phyloP scores from a whole-genome alignment of 1,140 invertebrate genomes.

The Paraescarpia echinospica region DNA sequence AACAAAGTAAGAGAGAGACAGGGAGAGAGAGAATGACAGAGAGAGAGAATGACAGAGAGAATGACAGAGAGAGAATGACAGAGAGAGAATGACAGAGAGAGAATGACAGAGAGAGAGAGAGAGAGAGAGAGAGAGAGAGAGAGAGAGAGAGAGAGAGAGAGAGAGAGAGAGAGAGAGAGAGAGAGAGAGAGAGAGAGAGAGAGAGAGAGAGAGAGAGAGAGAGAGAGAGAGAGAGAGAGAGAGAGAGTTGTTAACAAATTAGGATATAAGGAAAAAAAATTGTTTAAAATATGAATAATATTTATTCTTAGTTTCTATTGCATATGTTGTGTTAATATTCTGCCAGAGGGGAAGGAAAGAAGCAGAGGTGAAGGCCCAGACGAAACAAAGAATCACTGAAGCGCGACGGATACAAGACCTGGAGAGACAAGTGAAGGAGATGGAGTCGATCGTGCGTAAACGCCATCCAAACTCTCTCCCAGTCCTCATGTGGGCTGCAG shows the following conservation, averaged over 20 bases:
- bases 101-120: no score
- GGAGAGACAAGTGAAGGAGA: slow-evolving; percentile 56
- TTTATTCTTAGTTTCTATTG: neutral
- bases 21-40: no score
- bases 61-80: no score
- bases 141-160: no score
- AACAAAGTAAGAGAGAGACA: no score
- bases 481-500: slow-evolving; percentile 52
- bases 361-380: slow-evolving; percentile 31
- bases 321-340: neutral
- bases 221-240: no score
- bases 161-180: no score
- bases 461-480: slow-evolving; percentile 54
- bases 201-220: no score
- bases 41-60: no score
- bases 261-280: neutral
- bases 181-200: no score
- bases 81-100: no score
- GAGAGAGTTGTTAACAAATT: neutral
- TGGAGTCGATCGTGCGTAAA: slow-evolving; percentile 50
- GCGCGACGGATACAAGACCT: slow-evolving; percentile 54
- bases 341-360: slow-evolving; percentile 44
- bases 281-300: neutral
- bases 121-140: no score
- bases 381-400: slow-evolving; percentile 47